A percentile compares a stretch with the other conserved stretches of the same genome.
These are phyloP conservation scores for Scomberomorus guttatus DNA, from an alignment of 2,797 vertebrate species.

Conservation along the genomic window DNA sequence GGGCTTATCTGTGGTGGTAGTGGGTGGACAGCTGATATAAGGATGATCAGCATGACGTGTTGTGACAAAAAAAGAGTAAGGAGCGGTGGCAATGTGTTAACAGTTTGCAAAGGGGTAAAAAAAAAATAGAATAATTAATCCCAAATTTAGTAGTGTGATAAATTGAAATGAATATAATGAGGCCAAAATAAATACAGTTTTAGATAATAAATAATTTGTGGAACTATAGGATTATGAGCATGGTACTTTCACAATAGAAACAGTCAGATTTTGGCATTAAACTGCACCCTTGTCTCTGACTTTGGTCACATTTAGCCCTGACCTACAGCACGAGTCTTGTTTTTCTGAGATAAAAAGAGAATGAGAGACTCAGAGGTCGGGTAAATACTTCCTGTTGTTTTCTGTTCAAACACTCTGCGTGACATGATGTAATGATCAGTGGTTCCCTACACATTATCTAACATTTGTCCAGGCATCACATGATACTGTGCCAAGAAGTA, in stretches of 20 bases:
- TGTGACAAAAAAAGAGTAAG: slow-evolving; percentile 50
- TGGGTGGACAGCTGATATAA: slow-evolving; percentile 59
- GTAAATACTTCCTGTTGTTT: slow-evolving; percentile 5
- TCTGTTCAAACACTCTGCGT: neutral
- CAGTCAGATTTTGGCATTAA: slow-evolving; percentile 5
- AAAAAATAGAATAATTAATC: slow-evolving; percentile 29
- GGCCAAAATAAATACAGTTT: slow-evolving; percentile 33
- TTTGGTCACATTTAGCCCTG: neutral
- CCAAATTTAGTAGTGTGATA: slow-evolving; percentile 37
- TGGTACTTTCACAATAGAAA: slow-evolving; percentile 10
- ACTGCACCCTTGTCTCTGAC: neutral
- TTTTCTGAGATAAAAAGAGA: neutral
- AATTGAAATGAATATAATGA: slow-evolving; percentile 45
- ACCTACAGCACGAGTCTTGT: neutral
- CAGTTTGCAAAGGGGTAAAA: slow-evolving; percentile 39
- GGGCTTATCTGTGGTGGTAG: slow-evolving; percentile 49
- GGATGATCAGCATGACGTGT: slow-evolving; percentile 49
- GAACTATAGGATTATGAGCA: slow-evolving; percentile 28
- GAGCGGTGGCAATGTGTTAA: slow-evolving; percentile 36
- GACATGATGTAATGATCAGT: neutral
- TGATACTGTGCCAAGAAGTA: neutral
- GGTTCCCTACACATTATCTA: slow-evolving; percentile 5
- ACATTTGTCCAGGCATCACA: slow-evolving; percentile 8
- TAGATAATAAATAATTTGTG: slow-evolving; percentile 49
- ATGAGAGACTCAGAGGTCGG: neutral